phyloP scores from a whole-genome alignment of 2,797 vertebrate genomes.

The Arctocebus calabarensis region DNA sequence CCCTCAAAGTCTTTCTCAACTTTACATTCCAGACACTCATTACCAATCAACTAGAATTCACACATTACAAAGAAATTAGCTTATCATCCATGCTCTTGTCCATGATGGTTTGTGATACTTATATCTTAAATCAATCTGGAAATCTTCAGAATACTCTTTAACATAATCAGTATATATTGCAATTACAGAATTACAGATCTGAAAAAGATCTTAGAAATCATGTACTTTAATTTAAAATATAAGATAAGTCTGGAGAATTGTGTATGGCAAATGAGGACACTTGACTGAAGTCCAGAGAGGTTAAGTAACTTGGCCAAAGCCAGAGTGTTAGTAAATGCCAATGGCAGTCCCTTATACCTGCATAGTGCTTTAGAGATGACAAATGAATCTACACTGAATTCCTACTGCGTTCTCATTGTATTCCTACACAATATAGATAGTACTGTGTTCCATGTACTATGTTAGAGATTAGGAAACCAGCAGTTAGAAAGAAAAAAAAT shows the following conservation, averaged over 20 bases:
- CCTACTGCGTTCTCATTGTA: neutral
- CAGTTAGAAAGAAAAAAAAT: neutral
- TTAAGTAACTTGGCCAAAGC: neutral
- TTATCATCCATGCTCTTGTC: neutral
- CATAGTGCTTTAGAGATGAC: neutral
- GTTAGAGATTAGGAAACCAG: neutral
- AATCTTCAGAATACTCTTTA: neutral
- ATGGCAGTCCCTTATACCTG: neutral
- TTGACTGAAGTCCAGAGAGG: neutral
- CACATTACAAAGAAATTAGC: neutral
- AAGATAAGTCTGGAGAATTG: neutral
- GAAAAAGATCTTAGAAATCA: conserved; percentile 3
- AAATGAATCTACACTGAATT: conserved; percentile 16
- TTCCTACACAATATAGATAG: neutral
- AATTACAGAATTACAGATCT: conserved; percentile 26
- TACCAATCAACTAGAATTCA: neutral
- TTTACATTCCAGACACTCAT: neutral
- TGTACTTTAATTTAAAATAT: conserved; percentile 32
- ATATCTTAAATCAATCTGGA: neutral
- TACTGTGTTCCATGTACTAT: neutral
- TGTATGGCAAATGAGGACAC: neutral
- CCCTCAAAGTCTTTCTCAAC: neutral
- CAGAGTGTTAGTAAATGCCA: neutral
- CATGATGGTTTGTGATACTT: neutral
- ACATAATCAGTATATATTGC: neutral